These are phyloP conservation scores for Dysidea cf. avara DNA, from an alignment of 37 sponge, comb jelly and placozoan species.

Conservation along the genomic window DNA sequence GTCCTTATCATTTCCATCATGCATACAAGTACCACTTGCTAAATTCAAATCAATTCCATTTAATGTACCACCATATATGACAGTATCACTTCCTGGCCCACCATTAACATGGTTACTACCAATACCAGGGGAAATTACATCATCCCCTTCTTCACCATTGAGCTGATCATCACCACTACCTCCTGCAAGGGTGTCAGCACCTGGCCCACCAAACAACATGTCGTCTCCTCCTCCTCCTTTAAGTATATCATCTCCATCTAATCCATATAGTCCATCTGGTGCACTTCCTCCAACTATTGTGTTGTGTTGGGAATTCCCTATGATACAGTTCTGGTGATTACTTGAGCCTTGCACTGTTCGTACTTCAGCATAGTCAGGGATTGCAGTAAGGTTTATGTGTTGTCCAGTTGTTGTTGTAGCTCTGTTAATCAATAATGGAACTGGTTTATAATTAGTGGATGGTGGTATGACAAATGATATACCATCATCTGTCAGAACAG, in stretches of 20 bases:
- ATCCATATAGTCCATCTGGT: slow-evolving; percentile 11
- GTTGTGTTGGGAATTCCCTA: slow-evolving; percentile 12
- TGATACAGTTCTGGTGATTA: slow-evolving; percentile 6
- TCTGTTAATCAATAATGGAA: no score
- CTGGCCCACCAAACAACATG: slow-evolving; percentile 12
- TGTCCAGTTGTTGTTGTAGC: no score
- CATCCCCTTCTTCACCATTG: slow-evolving; percentile 50
- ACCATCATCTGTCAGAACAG: no score
- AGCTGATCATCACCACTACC: no score
- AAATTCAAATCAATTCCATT: slow-evolving; percentile 17
- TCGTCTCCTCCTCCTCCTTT: slow-evolving; percentile 39
- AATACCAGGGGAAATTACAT: slow-evolving; percentile 7
- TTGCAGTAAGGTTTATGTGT: no score
- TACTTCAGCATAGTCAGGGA: no score
- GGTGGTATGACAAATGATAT: no score
- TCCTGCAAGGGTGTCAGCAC: slow-evolving; percentile 15
- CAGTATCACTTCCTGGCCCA: no score
- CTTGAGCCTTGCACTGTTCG: slow-evolving; percentile 30
- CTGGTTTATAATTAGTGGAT: no score
- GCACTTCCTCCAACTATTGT: slow-evolving; percentile 31
- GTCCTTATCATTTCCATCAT: background rate
- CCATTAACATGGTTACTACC: slow-evolving; percentile 9
- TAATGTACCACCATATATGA: slow-evolving; percentile 1
- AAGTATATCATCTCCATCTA: no score
- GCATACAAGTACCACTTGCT: background rate